phyloP scores from a whole-genome alignment of 2,113 vertebrate genomes.

The Scatophagus argus region DNA sequence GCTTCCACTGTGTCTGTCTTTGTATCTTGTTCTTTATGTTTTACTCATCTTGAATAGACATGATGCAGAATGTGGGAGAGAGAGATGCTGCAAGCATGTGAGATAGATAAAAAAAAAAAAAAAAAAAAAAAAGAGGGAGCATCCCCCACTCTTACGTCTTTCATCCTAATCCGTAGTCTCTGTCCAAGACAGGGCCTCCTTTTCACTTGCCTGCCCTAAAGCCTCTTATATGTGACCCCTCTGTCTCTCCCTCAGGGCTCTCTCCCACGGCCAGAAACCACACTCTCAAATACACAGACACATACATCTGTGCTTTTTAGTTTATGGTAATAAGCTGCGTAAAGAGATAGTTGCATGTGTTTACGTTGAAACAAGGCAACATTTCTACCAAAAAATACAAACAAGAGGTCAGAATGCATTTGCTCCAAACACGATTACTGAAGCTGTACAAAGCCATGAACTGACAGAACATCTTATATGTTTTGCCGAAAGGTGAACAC shows the following conservation, averaged over 20 bases:
- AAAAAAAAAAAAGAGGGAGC: conserved; percentile 66
- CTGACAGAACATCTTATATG: conserved; percentile 64
- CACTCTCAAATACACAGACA: conserved; percentile 34
- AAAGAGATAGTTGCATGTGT: conserved; percentile 13
- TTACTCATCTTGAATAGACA: conserved; percentile 46
- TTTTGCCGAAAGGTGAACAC: conserved; percentile 69
- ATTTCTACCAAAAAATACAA: conserved; percentile 20
- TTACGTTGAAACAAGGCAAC: conserved; percentile 25
- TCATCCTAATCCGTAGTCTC: conserved; percentile 80
- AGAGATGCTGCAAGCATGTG: conserved; percentile 64
- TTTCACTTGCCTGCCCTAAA: conserved; percentile 81
- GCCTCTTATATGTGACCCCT: conserved; percentile 82
- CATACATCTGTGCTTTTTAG: conserved; percentile 52
- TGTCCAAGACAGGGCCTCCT: conserved; percentile 83
- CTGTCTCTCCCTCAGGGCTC: conserved; percentile 63
- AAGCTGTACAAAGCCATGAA: conserved; percentile 34
- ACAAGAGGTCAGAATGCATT: conserved; percentile 52
- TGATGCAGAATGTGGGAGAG: conserved; percentile 60
- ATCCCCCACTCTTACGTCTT: conserved; percentile 78
- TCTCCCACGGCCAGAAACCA: conserved; percentile 74
- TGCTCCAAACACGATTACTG: conserved; percentile 12
- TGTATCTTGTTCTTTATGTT: conserved; percentile 35
- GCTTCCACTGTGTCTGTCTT: conserved; percentile 26
- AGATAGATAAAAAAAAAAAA: conserved; percentile 72
- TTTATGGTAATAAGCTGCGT: conserved; percentile 14